phyloP scores from a whole-genome alignment of 2,113 vertebrate species.

The Prolemur simus region DNA sequence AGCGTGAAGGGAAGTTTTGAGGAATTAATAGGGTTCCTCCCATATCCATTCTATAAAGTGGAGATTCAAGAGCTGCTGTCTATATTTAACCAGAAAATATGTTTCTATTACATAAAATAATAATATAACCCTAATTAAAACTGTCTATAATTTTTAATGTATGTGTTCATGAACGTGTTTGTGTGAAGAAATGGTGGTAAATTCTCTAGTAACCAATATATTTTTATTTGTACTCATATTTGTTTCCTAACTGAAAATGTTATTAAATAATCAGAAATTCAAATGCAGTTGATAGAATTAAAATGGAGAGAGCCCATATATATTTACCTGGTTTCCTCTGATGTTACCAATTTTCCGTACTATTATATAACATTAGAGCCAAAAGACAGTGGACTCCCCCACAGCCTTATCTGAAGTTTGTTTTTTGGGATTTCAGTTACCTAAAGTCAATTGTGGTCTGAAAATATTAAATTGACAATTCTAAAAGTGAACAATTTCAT shows the following conservation, averaged over 20 bases:
- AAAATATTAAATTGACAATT: background rate
- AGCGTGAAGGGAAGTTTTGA: background rate
- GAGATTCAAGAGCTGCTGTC: background rate
- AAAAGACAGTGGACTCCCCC: background rate
- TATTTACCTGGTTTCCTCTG: background rate
- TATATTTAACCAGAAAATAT: background rate
- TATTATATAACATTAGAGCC: background rate
- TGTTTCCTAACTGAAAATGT: background rate
- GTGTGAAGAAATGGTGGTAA: background rate
- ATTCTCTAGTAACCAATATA: background rate
- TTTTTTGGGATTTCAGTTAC: background rate
- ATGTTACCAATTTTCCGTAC: background rate
- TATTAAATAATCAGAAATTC: background rate
- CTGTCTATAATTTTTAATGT: background rate
- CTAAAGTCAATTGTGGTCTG: background rate
- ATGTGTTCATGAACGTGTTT: background rate
- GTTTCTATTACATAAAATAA: background rate
- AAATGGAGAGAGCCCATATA: background rate
- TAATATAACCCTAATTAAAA: background rate
- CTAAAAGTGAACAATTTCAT: background rate
- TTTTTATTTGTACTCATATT: background rate
- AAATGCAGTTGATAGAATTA: background rate
- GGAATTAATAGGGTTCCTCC: background rate
- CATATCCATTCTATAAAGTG: too few relatives aligned
- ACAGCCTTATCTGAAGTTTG: background rate